Conservation (phyloP, 1,140 invertebrate species). For the Diorhabda elongata region DNA sequence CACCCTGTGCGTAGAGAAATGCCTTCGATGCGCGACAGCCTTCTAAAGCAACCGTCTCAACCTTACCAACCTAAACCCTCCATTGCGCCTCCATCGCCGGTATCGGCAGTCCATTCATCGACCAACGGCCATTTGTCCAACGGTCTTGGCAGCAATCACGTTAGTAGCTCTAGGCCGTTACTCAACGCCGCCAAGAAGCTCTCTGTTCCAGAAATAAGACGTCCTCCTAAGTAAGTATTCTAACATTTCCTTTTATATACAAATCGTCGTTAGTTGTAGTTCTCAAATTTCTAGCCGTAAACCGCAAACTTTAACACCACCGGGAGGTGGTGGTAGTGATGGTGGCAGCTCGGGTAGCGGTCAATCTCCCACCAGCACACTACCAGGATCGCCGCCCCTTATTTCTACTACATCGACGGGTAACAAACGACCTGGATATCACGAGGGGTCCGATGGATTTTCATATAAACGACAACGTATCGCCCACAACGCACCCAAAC, state of each 20-base stretch:
- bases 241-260: background rate
- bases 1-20: slow-evolving; percentile 39
- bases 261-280: background rate
- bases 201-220: slow-evolving; percentile 59
- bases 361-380: slow-evolving; percentile 66
- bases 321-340: slow-evolving; percentile 78
- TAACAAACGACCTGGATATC: slow-evolving; percentile 54
- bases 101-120: slow-evolving; percentile 24
- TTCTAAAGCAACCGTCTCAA: slow-evolving; percentile 29
- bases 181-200: slow-evolving; percentile 41
- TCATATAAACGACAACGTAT: slow-evolving; percentile 76
- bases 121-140: slow-evolving; percentile 40
- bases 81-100: slow-evolving; percentile 15
- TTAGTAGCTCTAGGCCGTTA: slow-evolving; percentile 40
- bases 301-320: slow-evolving; percentile 81
- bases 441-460: slow-evolving; percentile 58
- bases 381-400: slow-evolving; percentile 61
- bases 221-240: slow-evolving; percentile 62
- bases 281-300: slow-evolving; percentile 60
- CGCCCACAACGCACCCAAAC: slow-evolving; percentile 61
- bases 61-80: slow-evolving; percentile 29
- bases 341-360: slow-evolving; percentile 65
- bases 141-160: slow-evolving; percentile 45
- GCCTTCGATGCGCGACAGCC: slow-evolving; percentile 40
- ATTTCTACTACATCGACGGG: slow-evolving; percentile 56